Conservation (phyloP, 2,888 invertebrate species). For the Euclidia mi region DNA sequence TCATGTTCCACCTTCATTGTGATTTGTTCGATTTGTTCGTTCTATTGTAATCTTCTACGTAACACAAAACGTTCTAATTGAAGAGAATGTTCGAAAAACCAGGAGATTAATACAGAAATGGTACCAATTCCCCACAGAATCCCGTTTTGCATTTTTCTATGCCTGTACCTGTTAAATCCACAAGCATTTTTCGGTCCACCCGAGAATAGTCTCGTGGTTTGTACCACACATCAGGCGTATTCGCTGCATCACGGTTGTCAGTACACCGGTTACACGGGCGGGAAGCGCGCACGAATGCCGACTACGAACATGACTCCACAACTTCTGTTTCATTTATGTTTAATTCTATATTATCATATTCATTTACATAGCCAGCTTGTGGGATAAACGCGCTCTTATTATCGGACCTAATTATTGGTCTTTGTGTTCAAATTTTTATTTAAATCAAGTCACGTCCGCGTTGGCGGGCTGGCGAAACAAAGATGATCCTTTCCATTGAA, state of each 20-base stretch:
- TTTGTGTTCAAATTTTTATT: constrained; percentile 87
- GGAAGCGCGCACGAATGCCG: constrained; percentile 72
- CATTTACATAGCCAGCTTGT: constrained; percentile 84
- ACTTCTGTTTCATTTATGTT: constrained; percentile 85
- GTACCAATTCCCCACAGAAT: too few relatives aligned
- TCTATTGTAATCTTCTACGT: too few relatives aligned
- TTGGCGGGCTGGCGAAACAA: constrained; percentile 66
- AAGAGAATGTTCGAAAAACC: too few relatives aligned
- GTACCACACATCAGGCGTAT: constrained; percentile 47
- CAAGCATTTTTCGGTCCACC: constrained; percentile 35
- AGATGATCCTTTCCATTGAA: constrained; percentile 43
- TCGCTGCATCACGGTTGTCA: constrained; percentile 78
- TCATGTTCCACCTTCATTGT: too few relatives aligned
- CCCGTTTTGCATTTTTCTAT: too few relatives aligned
- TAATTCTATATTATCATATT: constrained; percentile 85
- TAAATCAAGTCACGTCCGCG: constrained; percentile 77
- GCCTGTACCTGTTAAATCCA: too few relatives aligned
- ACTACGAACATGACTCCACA: constrained; percentile 82
- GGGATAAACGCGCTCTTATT: constrained; percentile 80
- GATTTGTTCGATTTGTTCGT: too few relatives aligned
- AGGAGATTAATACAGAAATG: too few relatives aligned
- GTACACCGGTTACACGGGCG: constrained; percentile 71
- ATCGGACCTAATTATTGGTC: constrained; percentile 87
- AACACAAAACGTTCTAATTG: too few relatives aligned
- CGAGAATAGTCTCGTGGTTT: constrained; percentile 42